phyloP scores from a whole-genome alignment of 2,797 vertebrate genomes.

The Psittacula echo region DNA sequence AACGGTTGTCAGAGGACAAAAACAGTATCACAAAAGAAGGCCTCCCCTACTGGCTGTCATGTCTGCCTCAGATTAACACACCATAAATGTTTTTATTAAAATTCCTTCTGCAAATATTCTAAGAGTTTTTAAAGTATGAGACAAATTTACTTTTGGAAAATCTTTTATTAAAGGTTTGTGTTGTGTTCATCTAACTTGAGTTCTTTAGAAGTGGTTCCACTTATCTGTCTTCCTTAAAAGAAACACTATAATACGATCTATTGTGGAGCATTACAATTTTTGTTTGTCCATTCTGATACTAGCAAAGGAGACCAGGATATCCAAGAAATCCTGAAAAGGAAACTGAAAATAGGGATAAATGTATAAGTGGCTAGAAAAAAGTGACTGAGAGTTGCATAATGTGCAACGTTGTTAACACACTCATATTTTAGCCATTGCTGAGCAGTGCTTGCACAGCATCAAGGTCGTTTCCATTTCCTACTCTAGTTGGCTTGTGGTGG shows the following conservation, averaged over 20 bases:
- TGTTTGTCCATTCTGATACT: not conserved
- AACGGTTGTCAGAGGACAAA: not conserved
- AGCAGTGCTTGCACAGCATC: not conserved
- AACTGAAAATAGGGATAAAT: not conserved
- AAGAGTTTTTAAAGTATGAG: not conserved
- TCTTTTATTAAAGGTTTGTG: not conserved
- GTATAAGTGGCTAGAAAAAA: not conserved
- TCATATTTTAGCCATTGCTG: not conserved
- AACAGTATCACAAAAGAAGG: not conserved
- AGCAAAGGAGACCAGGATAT: not conserved
- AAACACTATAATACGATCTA: not conserved
- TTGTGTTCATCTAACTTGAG: not conserved
- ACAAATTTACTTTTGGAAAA: not conserved
- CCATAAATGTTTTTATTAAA: not conserved
- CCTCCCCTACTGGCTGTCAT: not conserved
- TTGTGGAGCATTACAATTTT: not conserved
- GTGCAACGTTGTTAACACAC: fast-evolving
- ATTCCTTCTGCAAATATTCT: not conserved
- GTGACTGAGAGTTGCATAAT: not conserved
- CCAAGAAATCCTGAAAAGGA: not conserved
- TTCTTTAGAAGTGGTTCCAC: not conserved
- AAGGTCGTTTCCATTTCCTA: not conserved
- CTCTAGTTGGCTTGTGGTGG: not conserved
- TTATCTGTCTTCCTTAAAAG: not conserved
- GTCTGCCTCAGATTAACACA: not conserved